Evolutionary conservation across 1,140 invertebrate species (phyloP), one percentile per base, ranked within the genome.

Genomic region (Chlorops oryzae): DNA sequence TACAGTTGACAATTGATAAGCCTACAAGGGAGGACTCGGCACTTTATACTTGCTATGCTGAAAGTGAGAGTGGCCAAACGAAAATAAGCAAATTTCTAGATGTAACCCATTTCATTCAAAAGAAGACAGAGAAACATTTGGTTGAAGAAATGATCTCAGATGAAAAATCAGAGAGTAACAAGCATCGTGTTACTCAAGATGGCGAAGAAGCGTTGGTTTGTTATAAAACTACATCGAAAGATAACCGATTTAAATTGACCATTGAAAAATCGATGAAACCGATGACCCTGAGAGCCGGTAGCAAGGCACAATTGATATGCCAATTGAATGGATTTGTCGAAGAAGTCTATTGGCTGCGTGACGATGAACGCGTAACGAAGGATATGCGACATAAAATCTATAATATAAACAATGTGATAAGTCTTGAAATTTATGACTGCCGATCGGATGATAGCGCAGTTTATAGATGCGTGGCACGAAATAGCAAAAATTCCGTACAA

Each of bases 391-490:
- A 70, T 32, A 70, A 70, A 51, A 70, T 70, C 21, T 68, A 68
- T 42, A 70, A 70, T 28, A 71, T 71, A 4, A 68, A 72, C 43
- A 69, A 66, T 5, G 60, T 62, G 15, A 59, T 72, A 10, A 68
- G 61, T 22, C 41, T 72, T 24, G 70, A 72, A 32, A 69, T 72
- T 18, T 62, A 65, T 42, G 65, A 72, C 59, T 62, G 63, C 3
- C 53, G 57, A 5, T 43, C 56, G 12, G 67, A 64, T 38, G 70
- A 72, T 41, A 68, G 63, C 32, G 70, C 65, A 3, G 17, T 52
- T 28, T 72, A 72, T 48, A 59, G 76, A 17, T 87, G 85, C 57
- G 63, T 81, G 20, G 84, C 81, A 12, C 75, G 67, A 37, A 86
- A 87, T 63, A 65, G 69, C 47, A 74, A 81, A 40, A 85, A 86